These are phyloP conservation scores for Crypturellus tataupa DNA, from an alignment of 2,797 vertebrate genomes.

Conservation along the genomic window DNA sequence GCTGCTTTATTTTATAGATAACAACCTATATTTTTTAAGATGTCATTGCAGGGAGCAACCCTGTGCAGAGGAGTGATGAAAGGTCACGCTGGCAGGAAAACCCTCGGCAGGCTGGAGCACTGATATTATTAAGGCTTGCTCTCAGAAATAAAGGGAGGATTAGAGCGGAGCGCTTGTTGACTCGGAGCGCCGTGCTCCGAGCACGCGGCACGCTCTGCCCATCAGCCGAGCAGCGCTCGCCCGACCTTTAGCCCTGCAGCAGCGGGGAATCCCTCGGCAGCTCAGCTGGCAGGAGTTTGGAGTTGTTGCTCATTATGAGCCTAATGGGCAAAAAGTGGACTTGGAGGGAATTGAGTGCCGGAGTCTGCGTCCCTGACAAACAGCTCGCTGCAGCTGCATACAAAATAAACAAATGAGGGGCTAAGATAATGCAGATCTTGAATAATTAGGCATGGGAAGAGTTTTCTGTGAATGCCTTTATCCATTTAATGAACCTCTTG, in stretches of 20 bases:
- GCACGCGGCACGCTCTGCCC: background rate
- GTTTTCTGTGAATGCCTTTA: constrained; percentile 42
- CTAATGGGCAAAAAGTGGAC: constrained; percentile 26
- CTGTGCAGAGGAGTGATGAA: background rate
- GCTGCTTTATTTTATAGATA: background rate
- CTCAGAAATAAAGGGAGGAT: background rate
- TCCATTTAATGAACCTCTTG: constrained; percentile 31
- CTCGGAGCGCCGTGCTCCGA: background rate
- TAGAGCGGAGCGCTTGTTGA: background rate
- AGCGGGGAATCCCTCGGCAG: constrained; percentile 14
- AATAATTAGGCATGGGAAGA: constrained; percentile 33
- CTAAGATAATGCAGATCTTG: constrained; percentile 34
- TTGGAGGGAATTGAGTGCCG: constrained; percentile 9
- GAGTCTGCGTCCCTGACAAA: background rate
- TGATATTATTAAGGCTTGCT: background rate
- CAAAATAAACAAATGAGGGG: constrained; percentile 30
- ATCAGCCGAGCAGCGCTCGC: background rate
- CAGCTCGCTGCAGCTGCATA: constrained; percentile 15
- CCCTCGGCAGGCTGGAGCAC: background rate
- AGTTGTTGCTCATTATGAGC: constrained; percentile 32
- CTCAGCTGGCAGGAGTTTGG: background rate
- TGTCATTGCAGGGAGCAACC: background rate
- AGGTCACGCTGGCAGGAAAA: background rate
- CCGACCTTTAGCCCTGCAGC: background rate
- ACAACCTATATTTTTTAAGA: background rate